Percentiles rank a stretch among this genome's conserved stretches.
Evolutionary conservation across 1,140 invertebrate genomes (phyloP).

Genomic region (Araneus ventricosus): DNA sequence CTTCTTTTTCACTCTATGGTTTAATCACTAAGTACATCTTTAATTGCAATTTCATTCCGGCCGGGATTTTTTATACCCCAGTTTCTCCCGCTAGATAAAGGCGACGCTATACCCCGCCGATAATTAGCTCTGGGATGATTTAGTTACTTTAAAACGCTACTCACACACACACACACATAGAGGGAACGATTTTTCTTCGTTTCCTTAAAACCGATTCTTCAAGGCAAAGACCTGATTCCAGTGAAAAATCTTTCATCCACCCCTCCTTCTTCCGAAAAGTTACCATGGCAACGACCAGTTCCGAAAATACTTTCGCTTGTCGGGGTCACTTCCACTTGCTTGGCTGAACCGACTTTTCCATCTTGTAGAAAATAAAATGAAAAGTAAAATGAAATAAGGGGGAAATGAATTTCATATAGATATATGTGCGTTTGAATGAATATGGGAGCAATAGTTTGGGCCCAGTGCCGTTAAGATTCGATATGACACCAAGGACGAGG

Average conservation of each 20-base stretch:
- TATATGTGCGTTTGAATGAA: not conserved
- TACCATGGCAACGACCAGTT: not conserved
- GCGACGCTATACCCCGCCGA: not conserved
- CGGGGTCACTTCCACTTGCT: conserved; percentile 27
- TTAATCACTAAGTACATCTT: not conserved
- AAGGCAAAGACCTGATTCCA: not conserved
- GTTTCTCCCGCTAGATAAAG: not conserved
- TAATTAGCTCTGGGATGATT: conserved; percentile 43
- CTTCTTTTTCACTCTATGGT: not conserved
- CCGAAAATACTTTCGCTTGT: conserved; percentile 36
- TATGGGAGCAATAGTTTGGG: conserved; percentile 10
- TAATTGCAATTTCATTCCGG: not conserved
- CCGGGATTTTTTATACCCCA: not conserved
- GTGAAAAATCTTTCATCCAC: not conserved
- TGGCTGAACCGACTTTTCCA: conserved; percentile 8
- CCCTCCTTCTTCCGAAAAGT: not conserved
- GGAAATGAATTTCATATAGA: conserved; percentile 30
- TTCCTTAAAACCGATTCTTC: not conserved
- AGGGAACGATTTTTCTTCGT: not conserved
- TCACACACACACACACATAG: not conserved
- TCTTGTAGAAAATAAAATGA: not conserved
- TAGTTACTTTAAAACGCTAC: conserved; percentile 32
- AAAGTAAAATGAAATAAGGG: not conserved
- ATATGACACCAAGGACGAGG: not conserved
- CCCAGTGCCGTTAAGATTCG: conserved; percentile 40